Evolutionary conservation across 2,888 invertebrate genomes (phyloP).

Genomic region (Deroplatys truncata): DNA sequence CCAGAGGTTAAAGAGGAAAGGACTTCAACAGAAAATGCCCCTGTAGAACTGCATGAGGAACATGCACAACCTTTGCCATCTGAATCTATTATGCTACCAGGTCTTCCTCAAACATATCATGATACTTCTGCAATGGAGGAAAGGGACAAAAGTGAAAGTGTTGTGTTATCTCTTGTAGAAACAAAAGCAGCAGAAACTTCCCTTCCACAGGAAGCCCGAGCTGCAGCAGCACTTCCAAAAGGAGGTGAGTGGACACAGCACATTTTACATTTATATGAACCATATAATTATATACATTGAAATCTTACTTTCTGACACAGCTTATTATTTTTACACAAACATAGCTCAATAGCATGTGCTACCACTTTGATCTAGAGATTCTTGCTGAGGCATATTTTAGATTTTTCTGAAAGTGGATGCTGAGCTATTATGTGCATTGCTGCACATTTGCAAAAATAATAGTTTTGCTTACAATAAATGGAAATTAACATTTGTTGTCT

Average conservation of each 20-base stretch:
- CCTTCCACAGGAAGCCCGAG: background rate
- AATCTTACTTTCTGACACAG: no score
- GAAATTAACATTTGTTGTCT: no score
- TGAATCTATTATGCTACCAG: conserved; percentile 31
- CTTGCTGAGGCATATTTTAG: no score
- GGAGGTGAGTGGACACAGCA: background rate
- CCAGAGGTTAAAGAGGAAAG: conserved; percentile 19
- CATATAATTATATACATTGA: no score
- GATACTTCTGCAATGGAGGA: background rate
- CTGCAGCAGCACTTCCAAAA: background rate
- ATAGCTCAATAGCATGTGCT: no score
- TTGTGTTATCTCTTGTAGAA: background rate
- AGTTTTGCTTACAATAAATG: no score
- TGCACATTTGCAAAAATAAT: no score
- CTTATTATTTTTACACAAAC: no score
- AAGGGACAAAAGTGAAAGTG: background rate
- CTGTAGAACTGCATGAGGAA: background rate
- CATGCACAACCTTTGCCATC: conserved; percentile 21
- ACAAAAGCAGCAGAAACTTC: background rate
- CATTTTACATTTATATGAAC: no score
- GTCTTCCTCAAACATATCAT: background rate
- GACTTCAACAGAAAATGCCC: background rate
- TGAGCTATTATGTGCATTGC: no score
- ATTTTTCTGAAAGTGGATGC: no score
- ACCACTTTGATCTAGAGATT: no score